Percentiles rank a stretch among this genome's conserved stretches.
Conservation (phyloP, 2,888 invertebrate genomes). For the Lepidonotus clava region DNA sequence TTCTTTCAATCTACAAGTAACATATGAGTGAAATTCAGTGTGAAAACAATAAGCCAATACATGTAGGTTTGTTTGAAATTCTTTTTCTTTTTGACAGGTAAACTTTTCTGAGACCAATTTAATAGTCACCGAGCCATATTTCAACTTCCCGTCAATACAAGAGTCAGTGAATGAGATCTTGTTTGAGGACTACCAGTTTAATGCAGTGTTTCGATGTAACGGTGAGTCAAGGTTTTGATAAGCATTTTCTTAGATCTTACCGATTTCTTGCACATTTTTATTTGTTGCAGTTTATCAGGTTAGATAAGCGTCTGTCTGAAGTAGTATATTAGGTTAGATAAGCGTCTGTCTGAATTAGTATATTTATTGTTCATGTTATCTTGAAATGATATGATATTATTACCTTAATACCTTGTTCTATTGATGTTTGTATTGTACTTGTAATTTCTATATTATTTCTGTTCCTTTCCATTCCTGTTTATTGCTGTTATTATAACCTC, state of each 20-base stretch:
- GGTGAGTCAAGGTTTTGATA: constrained; percentile 75
- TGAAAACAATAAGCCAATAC: not conserved
- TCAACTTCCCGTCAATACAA: constrained; percentile 94
- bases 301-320: not conserved
- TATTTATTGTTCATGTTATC: not conserved
- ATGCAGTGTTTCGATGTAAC: constrained; percentile 89
- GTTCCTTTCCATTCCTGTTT: no score
- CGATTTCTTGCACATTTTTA: not conserved
- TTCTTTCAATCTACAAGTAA: no score
- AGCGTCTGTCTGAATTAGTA: not conserved
- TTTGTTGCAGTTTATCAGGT: not conserved
- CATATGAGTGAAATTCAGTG: no score
- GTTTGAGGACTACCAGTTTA: constrained; percentile 98
- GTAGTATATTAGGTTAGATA: not conserved
- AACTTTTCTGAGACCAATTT: constrained; percentile 86
- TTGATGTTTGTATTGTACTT: no score
- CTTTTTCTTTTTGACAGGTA: constrained; percentile 69
- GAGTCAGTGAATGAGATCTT: constrained; percentile 97
- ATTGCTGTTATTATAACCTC: no score
- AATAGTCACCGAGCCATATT: constrained; percentile 95
- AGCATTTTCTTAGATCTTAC: not conserved
- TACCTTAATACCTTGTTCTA: no score
- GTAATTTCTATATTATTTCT: no score
- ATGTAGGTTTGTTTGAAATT: not conserved
- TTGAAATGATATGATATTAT: no score